phyloP scores from a whole-genome alignment of 2,797 vertebrate genomes.

The Chiroxiphia lanceolata region DNA sequence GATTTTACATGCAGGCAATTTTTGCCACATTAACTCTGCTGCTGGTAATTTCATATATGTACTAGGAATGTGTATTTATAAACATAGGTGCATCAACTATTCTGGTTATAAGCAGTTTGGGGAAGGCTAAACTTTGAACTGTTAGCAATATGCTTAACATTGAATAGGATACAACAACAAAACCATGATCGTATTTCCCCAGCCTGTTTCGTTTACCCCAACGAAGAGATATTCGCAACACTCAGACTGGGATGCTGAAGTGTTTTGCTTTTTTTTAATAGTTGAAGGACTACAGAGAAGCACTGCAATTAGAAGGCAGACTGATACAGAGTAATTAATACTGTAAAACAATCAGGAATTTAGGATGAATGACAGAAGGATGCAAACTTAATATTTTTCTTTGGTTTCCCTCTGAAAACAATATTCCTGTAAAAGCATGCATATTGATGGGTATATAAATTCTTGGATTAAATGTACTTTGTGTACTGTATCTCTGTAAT shows the following conservation, averaged over 20 bases:
- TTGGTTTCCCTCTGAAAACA: not conserved
- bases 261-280: not conserved
- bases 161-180: not conserved
- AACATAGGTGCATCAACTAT: fast-evolving
- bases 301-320: not conserved
- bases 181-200: not conserved
- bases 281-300: not conserved
- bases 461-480: not conserved
- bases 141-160: not conserved
- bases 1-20: not conserved
- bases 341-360: not conserved
- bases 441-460: not conserved
- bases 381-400: fast-evolving
- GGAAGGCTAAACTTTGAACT: not conserved
- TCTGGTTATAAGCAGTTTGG: not conserved
- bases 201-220: not conserved
- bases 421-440: not conserved
- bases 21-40: not conserved
- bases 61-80: not conserved
- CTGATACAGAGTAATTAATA: not conserved
- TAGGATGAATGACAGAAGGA: not conserved
- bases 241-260: not conserved
- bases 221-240: not conserved
- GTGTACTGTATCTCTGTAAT: not conserved
- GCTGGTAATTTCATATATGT: not conserved